A percentile compares a stretch with the other conserved stretches of the same genome.
Conservation (phyloP, 64 coral and sea anemone genomes). For the Porites lutea region DNA sequence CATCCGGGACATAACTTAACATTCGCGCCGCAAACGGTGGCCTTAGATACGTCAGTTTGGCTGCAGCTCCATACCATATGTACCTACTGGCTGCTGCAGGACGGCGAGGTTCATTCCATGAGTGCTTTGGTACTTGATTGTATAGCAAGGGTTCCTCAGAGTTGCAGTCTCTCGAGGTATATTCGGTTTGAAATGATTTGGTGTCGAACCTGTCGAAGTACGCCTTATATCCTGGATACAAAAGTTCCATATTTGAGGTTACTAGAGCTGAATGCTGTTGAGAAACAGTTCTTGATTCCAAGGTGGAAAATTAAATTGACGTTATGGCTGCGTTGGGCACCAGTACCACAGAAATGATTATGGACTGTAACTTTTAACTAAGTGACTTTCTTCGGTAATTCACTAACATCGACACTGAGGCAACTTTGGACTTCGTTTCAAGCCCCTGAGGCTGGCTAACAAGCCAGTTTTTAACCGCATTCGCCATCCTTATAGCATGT, state of each 20-base stretch:
- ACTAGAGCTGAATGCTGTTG: not conserved
- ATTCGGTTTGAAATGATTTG: slow-evolving; percentile 64
- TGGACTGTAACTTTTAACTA: too few relatives aligned
- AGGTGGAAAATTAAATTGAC: too few relatives aligned
- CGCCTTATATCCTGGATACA: slow-evolving; percentile 26
- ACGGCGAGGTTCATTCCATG: slow-evolving; percentile 46
- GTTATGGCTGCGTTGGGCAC: too few relatives aligned
- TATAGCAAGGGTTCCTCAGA: slow-evolving; percentile 21
- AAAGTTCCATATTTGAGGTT: not conserved
- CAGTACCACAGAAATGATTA: too few relatives aligned
- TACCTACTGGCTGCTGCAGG: not conserved
- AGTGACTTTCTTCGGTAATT: too few relatives aligned
- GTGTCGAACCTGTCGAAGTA: slow-evolving; percentile 7
- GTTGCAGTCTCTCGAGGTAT: slow-evolving; percentile 53
- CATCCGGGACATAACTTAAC: slow-evolving; percentile 25
- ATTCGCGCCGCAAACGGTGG: slow-evolving; percentile 61
- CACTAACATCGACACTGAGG: too few relatives aligned
- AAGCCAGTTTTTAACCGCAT: too few relatives aligned
- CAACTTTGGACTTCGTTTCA: too few relatives aligned
- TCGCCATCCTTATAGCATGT: too few relatives aligned
- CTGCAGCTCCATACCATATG: not conserved
- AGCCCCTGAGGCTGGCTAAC: too few relatives aligned
- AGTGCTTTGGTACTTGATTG: slow-evolving; percentile 56
- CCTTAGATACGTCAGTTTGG: slow-evolving; percentile 37
- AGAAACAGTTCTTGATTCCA: too few relatives aligned